Conservation (phyloP, 2,797 vertebrate genomes). For the Acanthurus leucopareius region DNA sequence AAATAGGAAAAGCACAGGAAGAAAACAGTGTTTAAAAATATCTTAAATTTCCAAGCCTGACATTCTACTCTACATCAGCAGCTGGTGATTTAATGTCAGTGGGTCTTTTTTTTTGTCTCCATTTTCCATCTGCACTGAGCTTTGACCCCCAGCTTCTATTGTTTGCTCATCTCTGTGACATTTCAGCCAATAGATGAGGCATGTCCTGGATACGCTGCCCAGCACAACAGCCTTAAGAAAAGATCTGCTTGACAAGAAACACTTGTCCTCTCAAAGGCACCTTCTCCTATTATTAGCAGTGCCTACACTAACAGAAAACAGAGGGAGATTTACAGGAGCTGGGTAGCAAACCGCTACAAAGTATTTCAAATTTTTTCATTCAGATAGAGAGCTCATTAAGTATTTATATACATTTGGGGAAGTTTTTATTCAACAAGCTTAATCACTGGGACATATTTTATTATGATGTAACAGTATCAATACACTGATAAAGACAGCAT, state of each 20-base stretch:
- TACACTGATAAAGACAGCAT: conserved; percentile 23
- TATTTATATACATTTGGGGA: conserved; percentile 56
- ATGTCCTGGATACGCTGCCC: conserved; percentile 56
- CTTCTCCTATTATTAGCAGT: conserved; percentile 69
- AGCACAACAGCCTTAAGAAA: conserved; percentile 63
- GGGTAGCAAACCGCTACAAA: conserved; percentile 7
- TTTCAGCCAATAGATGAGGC: conserved; percentile 71
- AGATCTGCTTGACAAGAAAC: conserved; percentile 66
- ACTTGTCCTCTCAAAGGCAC: conserved; percentile 74
- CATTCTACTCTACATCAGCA: conserved; percentile 12
- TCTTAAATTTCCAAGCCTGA: conserved; percentile 17
- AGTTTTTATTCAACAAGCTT: conserved; percentile 32
- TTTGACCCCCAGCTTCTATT: conserved; percentile 71
- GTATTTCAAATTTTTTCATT: conserved; percentile 24
- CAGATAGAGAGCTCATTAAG: conserved; percentile 43
- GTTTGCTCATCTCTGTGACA: conserved; percentile 72
- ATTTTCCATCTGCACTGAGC: conserved; percentile 41
- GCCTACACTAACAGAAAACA: conserved; percentile 30
- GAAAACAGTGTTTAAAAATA: conserved; percentile 20
- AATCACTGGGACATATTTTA: conserved; percentile 40
- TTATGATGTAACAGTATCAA: conserved; percentile 42
- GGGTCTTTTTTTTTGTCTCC: neutral
- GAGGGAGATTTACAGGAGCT: conserved; percentile 31
- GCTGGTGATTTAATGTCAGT: conserved; percentile 43
- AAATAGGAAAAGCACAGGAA: conserved; percentile 38